Evolutionary conservation across 2,797 vertebrate species (phyloP).

Genomic region (Cygnus olor): DNA sequence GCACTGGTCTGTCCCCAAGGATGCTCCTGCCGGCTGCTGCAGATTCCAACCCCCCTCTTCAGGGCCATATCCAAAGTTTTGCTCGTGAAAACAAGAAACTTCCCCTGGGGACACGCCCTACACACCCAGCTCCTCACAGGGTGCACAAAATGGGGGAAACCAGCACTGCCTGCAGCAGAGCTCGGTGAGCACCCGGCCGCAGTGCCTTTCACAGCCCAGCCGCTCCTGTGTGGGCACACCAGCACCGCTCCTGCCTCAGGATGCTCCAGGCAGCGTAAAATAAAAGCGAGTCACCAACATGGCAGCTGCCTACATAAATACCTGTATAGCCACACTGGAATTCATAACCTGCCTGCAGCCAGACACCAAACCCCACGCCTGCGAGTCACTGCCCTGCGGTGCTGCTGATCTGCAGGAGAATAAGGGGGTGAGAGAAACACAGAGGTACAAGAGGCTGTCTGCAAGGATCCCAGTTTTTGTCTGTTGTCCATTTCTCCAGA

Average conservation of each 20-base stretch:
- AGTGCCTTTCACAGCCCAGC: background rate
- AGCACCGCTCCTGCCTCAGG: background rate
- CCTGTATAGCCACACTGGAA: background rate
- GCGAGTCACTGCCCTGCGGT: background rate
- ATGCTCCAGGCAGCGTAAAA: background rate
- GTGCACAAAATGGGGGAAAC: background rate
- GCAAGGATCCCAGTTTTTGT: background rate
- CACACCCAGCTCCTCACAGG: background rate
- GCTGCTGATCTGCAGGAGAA: background rate
- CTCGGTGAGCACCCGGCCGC: background rate
- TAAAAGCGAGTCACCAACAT: background rate
- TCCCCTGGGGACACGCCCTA: background rate
- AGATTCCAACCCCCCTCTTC: background rate
- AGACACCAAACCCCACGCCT: background rate
- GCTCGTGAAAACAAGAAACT: background rate
- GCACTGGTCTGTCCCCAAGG: too few species aligned
- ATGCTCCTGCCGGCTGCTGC: background rate
- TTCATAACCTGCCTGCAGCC: background rate
- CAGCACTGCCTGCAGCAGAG: background rate
- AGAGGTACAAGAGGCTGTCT: background rate
- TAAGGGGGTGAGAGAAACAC: background rate
- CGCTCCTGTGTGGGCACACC: background rate
- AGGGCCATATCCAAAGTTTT: background rate
- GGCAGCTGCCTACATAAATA: background rate
- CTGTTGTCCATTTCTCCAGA: background rate